These are phyloP conservation scores for Prenolepis imparis DNA, from an alignment of 2,888 invertebrate genomes.

Conservation along the genomic window DNA sequence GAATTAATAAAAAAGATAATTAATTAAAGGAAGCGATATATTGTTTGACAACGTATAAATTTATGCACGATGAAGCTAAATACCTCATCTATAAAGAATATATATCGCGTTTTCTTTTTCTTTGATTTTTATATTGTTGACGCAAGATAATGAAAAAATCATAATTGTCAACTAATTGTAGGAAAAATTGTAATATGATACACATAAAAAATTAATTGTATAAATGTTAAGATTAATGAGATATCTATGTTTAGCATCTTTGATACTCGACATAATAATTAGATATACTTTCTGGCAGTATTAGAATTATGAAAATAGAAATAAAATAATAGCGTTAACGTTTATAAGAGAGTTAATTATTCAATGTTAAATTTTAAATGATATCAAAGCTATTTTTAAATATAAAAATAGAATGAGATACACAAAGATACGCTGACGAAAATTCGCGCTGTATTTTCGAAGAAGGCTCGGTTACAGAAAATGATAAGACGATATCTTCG, in stretches of 20 bases:
- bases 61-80: not conserved
- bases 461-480: not conserved
- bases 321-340: not conserved
- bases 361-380: not conserved
- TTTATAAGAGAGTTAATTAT: not conserved
- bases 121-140: not conserved
- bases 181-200: not conserved
- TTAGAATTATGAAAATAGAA: not conserved
- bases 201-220: not conserved
- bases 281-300: not conserved
- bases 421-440: not conserved
- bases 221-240: not conserved
- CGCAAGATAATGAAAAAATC: not conserved
- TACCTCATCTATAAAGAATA: not conserved
- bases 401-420: slow-evolving; percentile 52
- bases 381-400: not conserved
- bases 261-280: not conserved
- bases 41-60: not conserved
- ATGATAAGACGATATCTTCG: slow-evolving; percentile 30
- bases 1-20: not conserved
- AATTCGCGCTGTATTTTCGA: not conserved
- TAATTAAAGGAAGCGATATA: not conserved
- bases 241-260: not conserved
- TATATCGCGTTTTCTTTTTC: not conserved
- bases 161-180: not conserved